Evolutionary conservation across 2,113 vertebrate genomes (phyloP).

Genomic region (Myiozetetes cayanensis): DNA sequence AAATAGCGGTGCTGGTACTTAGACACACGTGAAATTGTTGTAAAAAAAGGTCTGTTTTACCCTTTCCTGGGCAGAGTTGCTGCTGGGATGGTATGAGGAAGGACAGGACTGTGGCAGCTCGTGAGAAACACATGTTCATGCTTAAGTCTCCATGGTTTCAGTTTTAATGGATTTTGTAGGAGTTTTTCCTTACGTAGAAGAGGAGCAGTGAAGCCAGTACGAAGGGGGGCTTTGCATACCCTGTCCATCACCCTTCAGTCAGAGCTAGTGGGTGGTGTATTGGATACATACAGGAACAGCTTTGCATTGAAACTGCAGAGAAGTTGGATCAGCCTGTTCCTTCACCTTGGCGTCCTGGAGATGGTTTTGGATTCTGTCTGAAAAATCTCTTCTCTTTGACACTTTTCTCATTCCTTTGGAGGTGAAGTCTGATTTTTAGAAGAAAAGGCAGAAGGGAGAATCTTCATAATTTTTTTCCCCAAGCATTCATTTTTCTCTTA

Average conservation of each 20-base stretch:
- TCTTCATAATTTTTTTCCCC: neutral
- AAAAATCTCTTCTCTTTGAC: neutral
- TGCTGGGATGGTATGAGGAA: neutral
- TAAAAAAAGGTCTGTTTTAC: neutral
- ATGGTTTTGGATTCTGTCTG: neutral
- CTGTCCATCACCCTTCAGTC: neutral
- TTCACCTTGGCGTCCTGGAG: fast-evolving
- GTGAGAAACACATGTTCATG: neutral
- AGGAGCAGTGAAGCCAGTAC: neutral
- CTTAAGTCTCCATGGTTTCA: neutral
- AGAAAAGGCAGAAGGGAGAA: neutral
- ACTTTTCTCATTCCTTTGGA: neutral
- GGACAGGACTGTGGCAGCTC: neutral
- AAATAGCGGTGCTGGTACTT: neutral
- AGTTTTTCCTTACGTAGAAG: neutral
- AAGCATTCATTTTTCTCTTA: slow-evolving; percentile 24
- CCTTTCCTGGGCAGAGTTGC: neutral
- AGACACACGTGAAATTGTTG: neutral
- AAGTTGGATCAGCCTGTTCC: neutral
- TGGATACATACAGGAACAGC: neutral
- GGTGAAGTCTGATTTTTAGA: neutral
- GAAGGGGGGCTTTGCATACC: neutral
- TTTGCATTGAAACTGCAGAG: neutral
- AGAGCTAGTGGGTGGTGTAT: neutral
- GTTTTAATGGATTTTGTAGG: neutral